These are phyloP conservation scores for Pristionchus entomophagus DNA, from an alignment of 2,888 invertebrate species.

Conservation along the genomic window DNA sequence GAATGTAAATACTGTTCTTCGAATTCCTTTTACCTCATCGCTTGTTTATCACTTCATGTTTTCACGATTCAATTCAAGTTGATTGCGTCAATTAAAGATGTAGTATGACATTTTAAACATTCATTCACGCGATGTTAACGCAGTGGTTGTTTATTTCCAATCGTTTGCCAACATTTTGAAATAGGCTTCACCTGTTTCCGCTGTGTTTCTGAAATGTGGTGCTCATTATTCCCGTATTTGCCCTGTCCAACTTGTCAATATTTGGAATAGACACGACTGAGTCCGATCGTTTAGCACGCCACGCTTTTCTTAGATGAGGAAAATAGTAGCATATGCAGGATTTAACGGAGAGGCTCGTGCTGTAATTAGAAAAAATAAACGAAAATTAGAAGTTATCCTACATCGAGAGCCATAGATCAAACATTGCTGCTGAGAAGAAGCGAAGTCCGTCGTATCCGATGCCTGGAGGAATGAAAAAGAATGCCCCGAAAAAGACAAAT, in stretches of 20 bases:
- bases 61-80: no score
- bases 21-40: no score
- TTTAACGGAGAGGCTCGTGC: background rate
- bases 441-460: conserved; percentile 1
- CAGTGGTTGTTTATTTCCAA: background rate
- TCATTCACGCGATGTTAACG: no score
- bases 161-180: background rate
- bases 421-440: background rate
- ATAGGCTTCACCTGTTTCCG: background rate
- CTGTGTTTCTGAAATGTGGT: background rate
- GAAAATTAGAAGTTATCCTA: background rate
- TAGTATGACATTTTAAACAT: no score
- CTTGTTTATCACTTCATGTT: no score
- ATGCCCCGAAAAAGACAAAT: background rate
- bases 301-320: background rate
- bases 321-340: background rate
- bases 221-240: background rate
- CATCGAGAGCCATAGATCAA: background rate
- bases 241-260: background rate
- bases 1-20: no score
- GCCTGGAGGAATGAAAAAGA: background rate
- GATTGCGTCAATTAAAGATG: no score
- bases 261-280: background rate
- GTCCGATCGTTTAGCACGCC: background rate
- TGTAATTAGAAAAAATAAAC: background rate